Evolutionary conservation across 1,140 invertebrate genomes (phyloP), one percentile per base, ranked within the genome.

Genomic region (Drosophila kepulauana): DNA sequence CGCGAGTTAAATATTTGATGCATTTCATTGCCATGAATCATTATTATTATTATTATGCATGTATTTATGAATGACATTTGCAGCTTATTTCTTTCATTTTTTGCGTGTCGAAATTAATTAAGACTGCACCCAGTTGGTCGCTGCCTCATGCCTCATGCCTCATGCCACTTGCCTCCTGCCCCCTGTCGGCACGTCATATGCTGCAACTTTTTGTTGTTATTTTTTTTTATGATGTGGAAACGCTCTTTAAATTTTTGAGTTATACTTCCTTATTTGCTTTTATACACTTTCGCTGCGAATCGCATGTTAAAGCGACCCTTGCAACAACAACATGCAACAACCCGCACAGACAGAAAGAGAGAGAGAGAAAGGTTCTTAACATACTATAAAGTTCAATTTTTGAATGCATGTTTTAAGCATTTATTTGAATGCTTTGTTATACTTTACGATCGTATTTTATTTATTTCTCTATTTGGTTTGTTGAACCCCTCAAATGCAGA

Each of bases 21-120:
- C 80, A 88, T 84, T 84, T 75, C 68, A 77, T 80, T 72, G 79
- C 75, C 43, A 89, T 88, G 84, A 88, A 89, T 88, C 85, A 88
- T 89, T 88, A 73, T 59, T 25, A 25, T 25, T 25, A 25, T 25
- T 25, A 3, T 25, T 43, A 43, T 13, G 41, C 3, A 6, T 13
- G 78, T 70, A 77, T 70, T 86, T 71, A 87, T 82, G 72, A 82
- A 64, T 38, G 74, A 70, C 79, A 78, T 84, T 85, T 81, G 81
- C 79, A 78, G 64, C 80, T 81, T 59, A 82, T 79, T 88, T 81
- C 89, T 88, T 81, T 88, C 20, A 25, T 25, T 25, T 25, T 25
- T 25, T 75, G 85, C 85, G 85, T 88, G 85, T 75, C 71, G 66
- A 85, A 89, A 88, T 88, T 88, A 88, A 88, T 88, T 88, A 88